Evolutionary conservation across 2,797 vertebrate genomes (phyloP).

Genomic region (Eurystomus glaucurus): DNA sequence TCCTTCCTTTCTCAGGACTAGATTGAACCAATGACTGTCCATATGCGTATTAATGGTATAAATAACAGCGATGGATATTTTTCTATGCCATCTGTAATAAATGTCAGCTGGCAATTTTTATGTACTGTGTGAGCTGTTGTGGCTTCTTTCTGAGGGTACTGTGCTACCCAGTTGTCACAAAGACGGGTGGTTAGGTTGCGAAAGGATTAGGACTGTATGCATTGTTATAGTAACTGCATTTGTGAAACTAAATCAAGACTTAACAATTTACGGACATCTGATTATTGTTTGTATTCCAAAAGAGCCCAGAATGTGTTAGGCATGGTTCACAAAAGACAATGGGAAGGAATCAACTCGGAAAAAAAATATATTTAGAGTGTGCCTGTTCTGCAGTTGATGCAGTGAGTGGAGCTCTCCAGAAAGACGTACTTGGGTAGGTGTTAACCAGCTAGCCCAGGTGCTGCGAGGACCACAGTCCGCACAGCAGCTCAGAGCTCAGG

Average conservation of each 20-base stretch:
- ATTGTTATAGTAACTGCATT: conserved; percentile 57
- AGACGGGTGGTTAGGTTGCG: conserved; percentile 30
- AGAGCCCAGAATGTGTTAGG: conserved; percentile 27
- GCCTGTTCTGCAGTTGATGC: neutral
- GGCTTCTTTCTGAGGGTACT: conserved; percentile 1
- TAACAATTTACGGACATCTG: conserved; percentile 38
- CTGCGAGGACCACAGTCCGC: neutral
- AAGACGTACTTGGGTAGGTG: neutral
- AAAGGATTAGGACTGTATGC: conserved; percentile 32
- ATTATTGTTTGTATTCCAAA: conserved; percentile 43
- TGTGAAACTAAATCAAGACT: conserved; percentile 56
- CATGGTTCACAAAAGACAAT: conserved; percentile 54
- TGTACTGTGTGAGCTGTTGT: neutral
- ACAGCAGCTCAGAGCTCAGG: neutral
- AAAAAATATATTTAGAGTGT: neutral
- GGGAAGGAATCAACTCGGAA: neutral
- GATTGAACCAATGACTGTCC: neutral
- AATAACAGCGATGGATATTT: neutral
- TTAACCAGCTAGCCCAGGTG: neutral
- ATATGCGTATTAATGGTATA: neutral
- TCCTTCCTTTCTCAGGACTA: neutral
- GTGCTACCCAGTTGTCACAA: neutral
- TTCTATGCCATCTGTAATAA: conserved; percentile 15
- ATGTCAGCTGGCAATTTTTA: conserved; percentile 14
- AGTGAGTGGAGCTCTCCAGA: neutral